A percentile compares a stretch with the other conserved stretches of the same genome.
phyloP scores from a whole-genome alignment of 1,140 invertebrate genomes.

The Aphelenchoides fujianensis region DNA sequence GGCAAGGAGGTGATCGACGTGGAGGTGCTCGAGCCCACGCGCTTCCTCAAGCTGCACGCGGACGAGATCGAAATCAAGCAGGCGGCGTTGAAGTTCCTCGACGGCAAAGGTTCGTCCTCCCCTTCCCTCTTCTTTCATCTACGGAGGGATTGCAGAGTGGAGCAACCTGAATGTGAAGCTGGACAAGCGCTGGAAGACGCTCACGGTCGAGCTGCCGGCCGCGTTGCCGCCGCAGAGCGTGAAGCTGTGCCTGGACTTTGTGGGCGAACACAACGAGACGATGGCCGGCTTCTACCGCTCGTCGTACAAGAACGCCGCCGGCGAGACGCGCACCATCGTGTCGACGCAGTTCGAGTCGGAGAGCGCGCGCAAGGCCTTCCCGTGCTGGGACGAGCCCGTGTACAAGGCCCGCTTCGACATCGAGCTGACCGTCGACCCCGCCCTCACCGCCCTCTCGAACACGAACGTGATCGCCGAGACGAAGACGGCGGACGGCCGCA shows the following conservation, averaged over 20 bases:
- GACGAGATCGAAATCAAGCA: conserved; percentile 27
- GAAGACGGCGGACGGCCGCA: conserved; percentile 40
- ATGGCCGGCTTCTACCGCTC: conserved; percentile 25
- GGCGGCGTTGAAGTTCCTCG: conserved; percentile 29
- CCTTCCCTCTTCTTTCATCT: neutral
- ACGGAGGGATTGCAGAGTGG: neutral
- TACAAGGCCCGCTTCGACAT: conserved; percentile 80
- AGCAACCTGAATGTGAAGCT: conserved; percentile 1
- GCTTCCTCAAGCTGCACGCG: conserved; percentile 37
- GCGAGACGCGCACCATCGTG: conserved; percentile 24
- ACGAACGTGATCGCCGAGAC: conserved; percentile 54
- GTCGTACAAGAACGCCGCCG: conserved; percentile 31
- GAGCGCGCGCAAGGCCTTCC: conserved; percentile 81
- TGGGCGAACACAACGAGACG: neutral
- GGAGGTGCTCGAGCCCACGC: conserved; percentile 30
- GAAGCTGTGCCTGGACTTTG: conserved; percentile 3
- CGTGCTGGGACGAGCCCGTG: conserved; percentile 90
- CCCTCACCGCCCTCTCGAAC: conserved; percentile 57
- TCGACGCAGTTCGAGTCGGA: conserved; percentile 37
- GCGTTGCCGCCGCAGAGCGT: conserved; percentile 11
- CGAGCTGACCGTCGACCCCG: conserved; percentile 60
- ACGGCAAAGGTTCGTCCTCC: conserved; percentile 42
- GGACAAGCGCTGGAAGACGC: conserved; percentile 2
- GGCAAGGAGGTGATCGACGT: conserved; percentile 29
- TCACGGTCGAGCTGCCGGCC: neutral